These are phyloP conservation scores for Actinernus sp. DNA, from an alignment of 92 coral and sea anemone genomes.

Conservation along the genomic window DNA sequence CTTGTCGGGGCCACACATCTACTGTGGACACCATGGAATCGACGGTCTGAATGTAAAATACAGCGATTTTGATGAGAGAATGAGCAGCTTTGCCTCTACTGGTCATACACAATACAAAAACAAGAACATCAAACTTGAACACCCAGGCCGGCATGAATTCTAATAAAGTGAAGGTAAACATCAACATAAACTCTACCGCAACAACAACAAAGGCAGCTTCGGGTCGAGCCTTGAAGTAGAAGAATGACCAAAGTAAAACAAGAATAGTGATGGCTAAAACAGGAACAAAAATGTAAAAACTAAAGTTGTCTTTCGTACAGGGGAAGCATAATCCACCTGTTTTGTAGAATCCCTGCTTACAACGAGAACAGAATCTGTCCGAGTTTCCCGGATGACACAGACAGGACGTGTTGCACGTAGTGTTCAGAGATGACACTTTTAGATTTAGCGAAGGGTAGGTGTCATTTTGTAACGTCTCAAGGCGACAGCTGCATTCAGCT, in stretches of 20 bases:
- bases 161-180: slow-evolving; percentile 42
- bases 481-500: slow-evolving; percentile 49
- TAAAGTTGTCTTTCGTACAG: slow-evolving; percentile 38
- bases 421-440: slow-evolving; percentile 17
- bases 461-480: slow-evolving; percentile 2
- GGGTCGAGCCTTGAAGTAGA: slow-evolving; percentile 21
- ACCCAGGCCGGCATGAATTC: slow-evolving; percentile 65
- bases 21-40: slow-evolving; percentile 75
- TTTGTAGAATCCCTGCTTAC: slow-evolving; percentile 52
- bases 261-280: slow-evolving; percentile 46
- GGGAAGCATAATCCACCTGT: slow-evolving; percentile 56
- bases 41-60: slow-evolving; percentile 73
- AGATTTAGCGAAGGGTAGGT: not conserved
- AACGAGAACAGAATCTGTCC: slow-evolving; percentile 67
- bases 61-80: slow-evolving; percentile 62
- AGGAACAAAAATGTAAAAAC: slow-evolving; percentile 39
- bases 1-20: slow-evolving; percentile 66
- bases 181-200: slow-evolving; percentile 42
- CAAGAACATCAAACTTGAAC: slow-evolving; percentile 50
- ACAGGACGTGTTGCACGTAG: slow-evolving; percentile 46
- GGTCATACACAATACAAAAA: slow-evolving; percentile 48
- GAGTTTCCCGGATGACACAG: slow-evolving; percentile 60
- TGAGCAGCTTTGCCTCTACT: slow-evolving; percentile 36
- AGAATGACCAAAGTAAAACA: slow-evolving; percentile 45
- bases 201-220: slow-evolving; percentile 48